Conservation (phyloP, 2,797 vertebrate species). For the Ctenosaura bakeri region DNA sequence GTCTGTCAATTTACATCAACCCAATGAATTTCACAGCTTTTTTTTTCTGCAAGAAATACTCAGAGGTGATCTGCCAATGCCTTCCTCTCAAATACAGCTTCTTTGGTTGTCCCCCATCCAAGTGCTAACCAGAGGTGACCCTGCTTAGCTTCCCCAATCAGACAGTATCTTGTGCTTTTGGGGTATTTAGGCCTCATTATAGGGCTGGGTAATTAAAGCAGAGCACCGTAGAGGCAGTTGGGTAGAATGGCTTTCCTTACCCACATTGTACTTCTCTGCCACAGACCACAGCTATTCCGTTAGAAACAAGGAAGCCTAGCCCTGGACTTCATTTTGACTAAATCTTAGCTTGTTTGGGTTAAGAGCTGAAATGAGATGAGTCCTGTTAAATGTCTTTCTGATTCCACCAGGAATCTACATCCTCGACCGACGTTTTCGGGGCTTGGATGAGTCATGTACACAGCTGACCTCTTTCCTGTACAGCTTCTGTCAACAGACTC, state of each 20-base stretch:
- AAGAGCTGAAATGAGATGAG: background rate
- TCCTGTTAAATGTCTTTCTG: background rate
- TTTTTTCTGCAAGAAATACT: too few species aligned
- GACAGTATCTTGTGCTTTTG: too few species aligned
- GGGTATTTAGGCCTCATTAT: too few species aligned
- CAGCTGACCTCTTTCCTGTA: slow-evolving; percentile 96
- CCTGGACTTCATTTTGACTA: background rate
- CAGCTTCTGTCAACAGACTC: slow-evolving; percentile 95
- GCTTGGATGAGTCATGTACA: slow-evolving; percentile 92
- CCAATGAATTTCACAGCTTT: too few species aligned
- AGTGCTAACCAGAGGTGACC: too few species aligned
- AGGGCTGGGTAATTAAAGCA: background rate
- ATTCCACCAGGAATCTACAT: slow-evolving; percentile 91
- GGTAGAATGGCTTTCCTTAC: background rate
- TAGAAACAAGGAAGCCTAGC: background rate
- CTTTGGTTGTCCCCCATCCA: too few species aligned
- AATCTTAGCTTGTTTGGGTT: background rate
- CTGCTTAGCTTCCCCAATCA: too few species aligned
- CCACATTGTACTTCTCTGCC: background rate
- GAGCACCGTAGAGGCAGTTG: background rate
- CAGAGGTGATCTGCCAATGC: too few species aligned
- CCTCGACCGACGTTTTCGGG: slow-evolving; percentile 89
- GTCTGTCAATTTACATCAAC: too few species aligned
- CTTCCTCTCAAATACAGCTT: too few species aligned
- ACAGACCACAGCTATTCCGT: background rate